Evolutionary conservation across 2,113 vertebrate genomes (phyloP).

Genomic region (Rostratula benghalensis): DNA sequence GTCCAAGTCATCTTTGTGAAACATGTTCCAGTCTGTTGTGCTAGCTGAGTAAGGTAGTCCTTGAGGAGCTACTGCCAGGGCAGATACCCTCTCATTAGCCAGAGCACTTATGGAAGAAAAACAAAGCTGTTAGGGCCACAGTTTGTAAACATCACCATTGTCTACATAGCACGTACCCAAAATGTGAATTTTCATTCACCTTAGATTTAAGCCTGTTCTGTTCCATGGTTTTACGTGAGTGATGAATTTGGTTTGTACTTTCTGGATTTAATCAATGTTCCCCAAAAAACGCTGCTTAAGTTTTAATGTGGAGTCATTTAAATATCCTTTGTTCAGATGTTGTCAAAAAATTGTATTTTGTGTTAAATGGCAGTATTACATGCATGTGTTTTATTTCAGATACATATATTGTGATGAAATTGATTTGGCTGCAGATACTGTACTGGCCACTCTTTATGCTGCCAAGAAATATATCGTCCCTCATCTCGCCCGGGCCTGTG

Average conservation of each 20-base stretch:
- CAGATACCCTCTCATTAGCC: neutral
- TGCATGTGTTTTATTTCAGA: constrained; percentile 75
- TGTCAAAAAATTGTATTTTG: neutral
- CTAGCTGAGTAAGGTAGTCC: neutral
- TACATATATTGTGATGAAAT: constrained; percentile 99
- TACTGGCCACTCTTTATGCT: constrained; percentile 94
- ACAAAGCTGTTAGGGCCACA: neutral
- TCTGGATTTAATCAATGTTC: neutral
- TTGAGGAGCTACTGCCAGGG: neutral
- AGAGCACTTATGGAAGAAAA: neutral
- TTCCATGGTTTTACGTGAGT: neutral
- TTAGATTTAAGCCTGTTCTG: neutral
- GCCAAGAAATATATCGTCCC: constrained; percentile 99
- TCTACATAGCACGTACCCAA: neutral
- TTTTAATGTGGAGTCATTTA: neutral
- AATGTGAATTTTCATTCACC: neutral
- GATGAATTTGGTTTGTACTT: neutral
- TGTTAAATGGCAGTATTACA: neutral
- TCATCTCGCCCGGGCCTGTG: constrained; percentile 94
- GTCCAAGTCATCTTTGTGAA: neutral
- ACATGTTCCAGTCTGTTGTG: fast-evolving
- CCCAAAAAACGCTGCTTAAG: neutral
- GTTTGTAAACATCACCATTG: neutral
- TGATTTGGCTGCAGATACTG: constrained; percentile 94
- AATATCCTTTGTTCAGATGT: neutral